Percentiles rank a stretch among this genome's conserved stretches.
These are phyloP conservation scores for Turnix velox DNA, from an alignment of 2,113 vertebrate species.

Conservation along the genomic window DNA sequence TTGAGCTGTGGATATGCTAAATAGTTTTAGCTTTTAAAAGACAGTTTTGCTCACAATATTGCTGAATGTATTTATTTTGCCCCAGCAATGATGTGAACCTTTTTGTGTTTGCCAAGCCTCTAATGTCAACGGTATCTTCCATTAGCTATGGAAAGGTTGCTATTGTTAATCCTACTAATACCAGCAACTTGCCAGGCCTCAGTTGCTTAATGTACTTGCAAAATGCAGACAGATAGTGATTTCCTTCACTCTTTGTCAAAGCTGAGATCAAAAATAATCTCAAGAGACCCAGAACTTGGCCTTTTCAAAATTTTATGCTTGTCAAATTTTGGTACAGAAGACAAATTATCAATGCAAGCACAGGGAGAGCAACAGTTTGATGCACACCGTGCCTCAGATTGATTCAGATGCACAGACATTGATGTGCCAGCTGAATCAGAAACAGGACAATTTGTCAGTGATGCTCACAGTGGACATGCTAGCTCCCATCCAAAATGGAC, in stretches of 20 bases:
- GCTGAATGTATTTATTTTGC: background rate
- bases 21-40: background rate
- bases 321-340: constrained; percentile 50
- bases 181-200: constrained; percentile 6
- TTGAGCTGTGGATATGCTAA: background rate
- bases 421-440: constrained; percentile 29
- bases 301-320: constrained; percentile 61
- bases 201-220: constrained; percentile 16
- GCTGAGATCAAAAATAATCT: constrained; percentile 49
- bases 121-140: background rate
- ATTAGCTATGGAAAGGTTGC: background rate
- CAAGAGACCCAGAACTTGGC: constrained; percentile 18
- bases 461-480: fast-evolving
- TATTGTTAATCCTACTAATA: background rate
- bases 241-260: constrained; percentile 47
- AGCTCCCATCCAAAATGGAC: background rate
- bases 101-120: background rate
- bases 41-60: no score
- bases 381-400: constrained; percentile 16
- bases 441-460: background rate
- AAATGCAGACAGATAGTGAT: constrained; percentile 7
- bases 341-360: constrained; percentile 28
- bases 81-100: background rate
- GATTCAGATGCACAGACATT: constrained; percentile 18
- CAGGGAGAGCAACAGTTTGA: constrained; percentile 46